phyloP scores from a whole-genome alignment of 2,797 vertebrate genomes.

The Anabacerthia variegaticeps region DNA sequence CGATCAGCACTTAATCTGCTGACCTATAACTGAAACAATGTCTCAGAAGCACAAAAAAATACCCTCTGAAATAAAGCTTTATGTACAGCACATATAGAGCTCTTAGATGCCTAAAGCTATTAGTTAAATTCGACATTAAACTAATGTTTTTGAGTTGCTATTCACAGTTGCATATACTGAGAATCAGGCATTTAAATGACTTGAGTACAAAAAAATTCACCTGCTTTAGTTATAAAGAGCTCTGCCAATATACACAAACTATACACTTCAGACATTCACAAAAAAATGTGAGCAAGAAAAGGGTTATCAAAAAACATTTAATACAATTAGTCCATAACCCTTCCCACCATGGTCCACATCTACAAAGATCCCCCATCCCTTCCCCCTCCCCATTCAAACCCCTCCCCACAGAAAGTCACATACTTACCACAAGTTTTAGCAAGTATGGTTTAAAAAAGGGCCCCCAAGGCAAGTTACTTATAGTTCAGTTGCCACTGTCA shows the following conservation, averaged over 20 bases:
- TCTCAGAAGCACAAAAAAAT: constrained; percentile 68
- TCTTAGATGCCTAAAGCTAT: constrained; percentile 71
- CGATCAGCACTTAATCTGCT: constrained; percentile 57
- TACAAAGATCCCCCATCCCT: constrained; percentile 73
- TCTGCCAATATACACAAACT: constrained; percentile 82
- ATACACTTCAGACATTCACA: constrained; percentile 81
- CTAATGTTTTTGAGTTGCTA: constrained; percentile 49
- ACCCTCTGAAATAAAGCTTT: constrained; percentile 76
- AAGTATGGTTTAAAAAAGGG: constrained; percentile 75
- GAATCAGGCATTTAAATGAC: constrained; percentile 61
- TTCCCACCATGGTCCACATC: constrained; percentile 79
- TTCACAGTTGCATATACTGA: constrained; percentile 62
- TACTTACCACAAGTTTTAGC: constrained; percentile 75
- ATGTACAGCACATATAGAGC: constrained; percentile 81
- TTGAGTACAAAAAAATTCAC: constrained; percentile 74
- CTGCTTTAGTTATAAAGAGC: constrained; percentile 81
- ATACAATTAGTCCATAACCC: constrained; percentile 79
- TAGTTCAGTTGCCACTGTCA: constrained; percentile 90
- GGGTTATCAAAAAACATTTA: constrained; percentile 83
- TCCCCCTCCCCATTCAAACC: constrained; percentile 56
- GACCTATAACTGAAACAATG: constrained; percentile 47
- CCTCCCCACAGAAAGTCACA: constrained; percentile 62
- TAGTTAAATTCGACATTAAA: constrained; percentile 62
- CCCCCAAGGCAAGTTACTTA: constrained; percentile 70
- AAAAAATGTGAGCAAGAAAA: constrained; percentile 79